Base-by-base conservation (phyloP, 1,140 invertebrate species). In the Ruditapes philippinarum region DNA sequence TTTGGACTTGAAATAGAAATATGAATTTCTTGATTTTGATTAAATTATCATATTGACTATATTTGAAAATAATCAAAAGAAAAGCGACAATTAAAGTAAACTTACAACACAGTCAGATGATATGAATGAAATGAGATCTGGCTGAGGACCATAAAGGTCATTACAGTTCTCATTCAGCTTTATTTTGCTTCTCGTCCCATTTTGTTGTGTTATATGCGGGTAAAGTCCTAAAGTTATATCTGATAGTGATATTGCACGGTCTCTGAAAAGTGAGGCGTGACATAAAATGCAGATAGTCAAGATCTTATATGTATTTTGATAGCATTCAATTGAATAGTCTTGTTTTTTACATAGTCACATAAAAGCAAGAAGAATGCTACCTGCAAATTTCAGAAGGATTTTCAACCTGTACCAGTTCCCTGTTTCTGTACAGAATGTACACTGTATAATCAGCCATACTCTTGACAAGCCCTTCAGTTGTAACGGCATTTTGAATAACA, bases 401-500 rank as follows among this genome's bases (percentile, higher is more conserved):
- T 51, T 33, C 14, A 19, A 85, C 19, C 42, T 60, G 25, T 36
- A 51, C 31, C 22, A 62, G 5, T 33, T 76, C 73, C 31, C 82
- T 86, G 25, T 84, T 49, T 40, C 82, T 82, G 40, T 90, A 70
- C 1, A 90, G 68, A 9, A 89, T 33, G 54, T 73, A 90, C 0
- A 92, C 68, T 0, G 68, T 42, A 17, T 31, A n/a, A 11, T 36
- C 51, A 0, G 19, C 31, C 14, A 1, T 25, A 38, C 79, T 81
- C 45, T 42, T 49, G 17, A 92, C 28, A 11, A 92, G 40, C 31
- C 91, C 90, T n/a, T 42, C 68, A 17, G 36, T 68, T n/a, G 85
- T 83, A 19, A 74, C 65, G 17, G 81, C 88, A 45, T 83, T 84
- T 11, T 79, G 1, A 25, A 74, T 40, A 0, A 80, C 78, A 31